These are phyloP conservation scores for Ailurus styani DNA, from an alignment of 2,113 vertebrate species.

Conservation along the genomic window DNA sequence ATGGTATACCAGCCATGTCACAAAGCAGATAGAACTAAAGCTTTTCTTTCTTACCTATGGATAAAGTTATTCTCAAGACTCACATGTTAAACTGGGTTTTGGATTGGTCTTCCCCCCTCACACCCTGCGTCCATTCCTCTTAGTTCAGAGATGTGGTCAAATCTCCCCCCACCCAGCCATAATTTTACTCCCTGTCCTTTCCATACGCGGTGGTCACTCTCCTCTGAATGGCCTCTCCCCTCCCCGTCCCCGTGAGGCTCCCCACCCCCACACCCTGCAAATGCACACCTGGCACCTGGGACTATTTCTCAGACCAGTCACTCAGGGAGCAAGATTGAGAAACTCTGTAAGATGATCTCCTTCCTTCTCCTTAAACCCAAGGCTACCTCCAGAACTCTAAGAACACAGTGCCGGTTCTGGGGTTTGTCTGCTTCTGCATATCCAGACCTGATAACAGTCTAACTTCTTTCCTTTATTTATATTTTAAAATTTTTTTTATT, in stretches of 20 bases:
- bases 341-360: not conserved
- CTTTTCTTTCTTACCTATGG: not conserved
- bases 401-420: not conserved
- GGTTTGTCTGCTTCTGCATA: not conserved
- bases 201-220: not conserved
- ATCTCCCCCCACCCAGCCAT: not conserved
- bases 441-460: not conserved
- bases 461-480: not conserved
- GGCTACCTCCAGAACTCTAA: not conserved
- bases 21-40: not conserved
- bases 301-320: not conserved
- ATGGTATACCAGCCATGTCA: not conserved
- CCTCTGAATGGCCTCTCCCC: not conserved
- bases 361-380: not conserved
- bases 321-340: not conserved
- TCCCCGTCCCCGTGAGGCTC: not conserved
- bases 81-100: conserved; percentile 56
- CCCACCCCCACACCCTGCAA: no score
- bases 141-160: not conserved
- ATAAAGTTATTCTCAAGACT: conserved; percentile 69
- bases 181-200: not conserved
- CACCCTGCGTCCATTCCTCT: conserved; percentile 56
- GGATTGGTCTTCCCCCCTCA: conserved; percentile 53
- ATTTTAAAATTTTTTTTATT: not conserved
- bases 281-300: not conserved